phyloP scores from a whole-genome alignment of 2,113 vertebrate genomes.

The Ochotona curzoniae region DNA sequence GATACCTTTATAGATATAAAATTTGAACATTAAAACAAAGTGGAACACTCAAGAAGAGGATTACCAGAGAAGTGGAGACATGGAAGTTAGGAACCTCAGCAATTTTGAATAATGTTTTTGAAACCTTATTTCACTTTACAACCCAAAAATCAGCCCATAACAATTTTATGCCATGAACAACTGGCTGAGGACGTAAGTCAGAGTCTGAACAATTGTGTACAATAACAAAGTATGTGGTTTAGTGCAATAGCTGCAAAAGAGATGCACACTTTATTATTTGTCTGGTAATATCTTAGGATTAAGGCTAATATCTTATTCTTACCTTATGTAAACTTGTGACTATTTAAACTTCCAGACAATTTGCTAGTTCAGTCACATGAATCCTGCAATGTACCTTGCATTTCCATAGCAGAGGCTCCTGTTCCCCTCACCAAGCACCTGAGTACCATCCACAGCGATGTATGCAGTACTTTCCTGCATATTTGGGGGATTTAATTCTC shows the following conservation, averaged over 20 bases:
- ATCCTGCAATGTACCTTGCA: not conserved
- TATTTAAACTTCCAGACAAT: not conserved
- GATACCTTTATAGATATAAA: not conserved
- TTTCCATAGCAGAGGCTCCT: not conserved
- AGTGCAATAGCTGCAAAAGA: not conserved
- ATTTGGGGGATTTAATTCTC: not conserved
- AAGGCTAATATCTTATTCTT: not conserved
- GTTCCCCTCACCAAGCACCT: not conserved
- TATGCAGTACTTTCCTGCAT: not conserved
- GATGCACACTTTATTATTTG: not conserved
- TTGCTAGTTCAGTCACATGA: not conserved
- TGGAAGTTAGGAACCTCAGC: not conserved
- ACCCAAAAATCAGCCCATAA: not conserved
- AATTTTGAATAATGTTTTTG: not conserved
- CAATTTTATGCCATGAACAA: not conserved
- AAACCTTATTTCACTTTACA: not conserved
- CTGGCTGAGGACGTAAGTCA: not conserved
- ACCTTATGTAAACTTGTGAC: not conserved
- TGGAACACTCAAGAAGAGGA: not conserved
- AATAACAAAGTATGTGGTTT: not conserved
- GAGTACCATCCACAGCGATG: not conserved
- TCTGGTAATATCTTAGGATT: slow-evolving; percentile 1
- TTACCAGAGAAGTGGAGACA: not conserved
- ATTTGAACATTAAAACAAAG: not conserved
- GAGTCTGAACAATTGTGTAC: not conserved